phyloP scores from a whole-genome alignment of 30 jellyfish, hydroid and myxozoan genomes.

The Cassiopea andromeda region DNA sequence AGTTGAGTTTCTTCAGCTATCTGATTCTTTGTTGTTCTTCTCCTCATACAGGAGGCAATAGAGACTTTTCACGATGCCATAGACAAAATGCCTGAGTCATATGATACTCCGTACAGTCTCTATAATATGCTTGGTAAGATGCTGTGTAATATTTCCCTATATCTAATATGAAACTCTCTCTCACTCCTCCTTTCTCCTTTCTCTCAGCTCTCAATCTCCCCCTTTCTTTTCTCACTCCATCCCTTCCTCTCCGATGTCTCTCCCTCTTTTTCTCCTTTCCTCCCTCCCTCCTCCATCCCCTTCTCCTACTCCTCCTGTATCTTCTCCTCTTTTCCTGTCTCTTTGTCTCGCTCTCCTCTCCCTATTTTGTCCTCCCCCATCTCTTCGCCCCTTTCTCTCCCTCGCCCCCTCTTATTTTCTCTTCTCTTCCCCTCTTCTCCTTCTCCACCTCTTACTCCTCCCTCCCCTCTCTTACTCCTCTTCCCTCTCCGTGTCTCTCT shows the following conservation, averaged over 20 bases:
- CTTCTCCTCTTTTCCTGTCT: not conserved
- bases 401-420: not conserved
- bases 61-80: constrained; percentile 67
- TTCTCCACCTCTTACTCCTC: not conserved
- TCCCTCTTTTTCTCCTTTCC: not conserved
- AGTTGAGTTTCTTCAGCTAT: not conserved
- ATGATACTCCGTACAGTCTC: constrained; percentile 73
- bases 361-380: not conserved
- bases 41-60: constrained; percentile 47
- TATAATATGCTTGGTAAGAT: constrained; percentile 86
- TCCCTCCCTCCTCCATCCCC: not conserved
- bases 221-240: not conserved
- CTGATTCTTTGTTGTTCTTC: not conserved
- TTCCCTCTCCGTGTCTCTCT: not conserved
- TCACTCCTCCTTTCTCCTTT: too few species aligned
- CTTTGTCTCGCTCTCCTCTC: not conserved
- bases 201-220: not conserved
- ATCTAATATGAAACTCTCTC: too few species aligned
- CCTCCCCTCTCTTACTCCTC: not conserved
- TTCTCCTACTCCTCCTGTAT: not conserved
- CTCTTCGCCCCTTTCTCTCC: not conserved
- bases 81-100: constrained; percentile 65
- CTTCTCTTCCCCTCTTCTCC: not conserved
- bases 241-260: not conserved
- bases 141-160: too few species aligned